A percentile compares a stretch with the other conserved stretches of the same genome.
Conservation (phyloP, 2,797 vertebrate genomes). For the Danio kyathit region DNA sequence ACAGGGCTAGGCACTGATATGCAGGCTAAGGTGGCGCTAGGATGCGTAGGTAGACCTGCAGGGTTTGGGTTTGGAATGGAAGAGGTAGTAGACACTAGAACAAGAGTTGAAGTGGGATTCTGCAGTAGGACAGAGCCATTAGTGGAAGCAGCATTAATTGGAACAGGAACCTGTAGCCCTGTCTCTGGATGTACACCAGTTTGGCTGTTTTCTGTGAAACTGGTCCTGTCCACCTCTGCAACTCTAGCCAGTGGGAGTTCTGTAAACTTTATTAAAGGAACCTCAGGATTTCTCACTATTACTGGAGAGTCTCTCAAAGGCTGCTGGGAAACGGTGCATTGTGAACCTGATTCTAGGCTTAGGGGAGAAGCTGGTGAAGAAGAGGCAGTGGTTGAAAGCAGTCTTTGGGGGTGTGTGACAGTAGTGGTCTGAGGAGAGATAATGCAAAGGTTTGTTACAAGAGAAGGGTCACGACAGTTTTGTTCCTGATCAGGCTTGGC, state of each 20-base stretch:
- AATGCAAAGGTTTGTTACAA: slow-evolving; percentile 78
- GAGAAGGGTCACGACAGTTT: slow-evolving; percentile 70
- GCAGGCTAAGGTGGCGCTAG: slow-evolving; percentile 71
- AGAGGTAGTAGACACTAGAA: slow-evolving; percentile 80
- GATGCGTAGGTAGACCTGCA: slow-evolving; percentile 67
- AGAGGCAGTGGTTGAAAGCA: slow-evolving; percentile 79
- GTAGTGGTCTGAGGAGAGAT: slow-evolving; percentile 81
- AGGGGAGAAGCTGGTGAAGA: slow-evolving; percentile 86
- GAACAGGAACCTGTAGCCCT: slow-evolving; percentile 83
- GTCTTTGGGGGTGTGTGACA: slow-evolving; percentile 76
- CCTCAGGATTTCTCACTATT: slow-evolving; percentile 91
- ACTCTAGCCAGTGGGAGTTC: slow-evolving; percentile 76
- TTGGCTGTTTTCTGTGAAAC: slow-evolving; percentile 66
- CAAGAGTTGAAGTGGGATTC: slow-evolving; percentile 79
- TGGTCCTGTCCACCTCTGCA: slow-evolving; percentile 60
- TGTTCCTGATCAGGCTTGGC: slow-evolving; percentile 79
- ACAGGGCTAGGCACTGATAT: slow-evolving; percentile 76
- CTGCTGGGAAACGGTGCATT: slow-evolving; percentile 81
- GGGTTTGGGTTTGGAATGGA: slow-evolving; percentile 70
- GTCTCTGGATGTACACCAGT: slow-evolving; percentile 70
- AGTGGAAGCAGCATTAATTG: slow-evolving; percentile 81
- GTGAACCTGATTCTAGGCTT: slow-evolving; percentile 81
- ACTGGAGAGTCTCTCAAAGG: slow-evolving; percentile 88
- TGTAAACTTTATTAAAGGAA: slow-evolving; percentile 83
- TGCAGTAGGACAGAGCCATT: slow-evolving; percentile 78